Conservation (phyloP, 2,888 invertebrate species). For the Palloptera scutellata region DNA sequence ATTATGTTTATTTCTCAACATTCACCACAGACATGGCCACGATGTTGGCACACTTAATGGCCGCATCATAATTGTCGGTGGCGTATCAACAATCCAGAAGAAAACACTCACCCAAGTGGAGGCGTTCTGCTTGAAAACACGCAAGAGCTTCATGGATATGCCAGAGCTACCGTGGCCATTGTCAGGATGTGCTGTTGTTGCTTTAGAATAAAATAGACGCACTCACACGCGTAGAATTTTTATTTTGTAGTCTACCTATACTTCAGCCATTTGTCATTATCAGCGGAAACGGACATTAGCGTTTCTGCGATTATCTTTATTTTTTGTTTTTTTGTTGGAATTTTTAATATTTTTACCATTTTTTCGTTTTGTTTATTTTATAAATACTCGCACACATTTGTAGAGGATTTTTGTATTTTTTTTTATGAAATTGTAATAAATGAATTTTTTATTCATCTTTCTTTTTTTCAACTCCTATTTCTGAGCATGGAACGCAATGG, state of each 20-base stretch:
- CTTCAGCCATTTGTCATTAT: neutral
- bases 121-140: conserved; percentile 71
- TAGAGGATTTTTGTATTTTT: no score
- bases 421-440: no score
- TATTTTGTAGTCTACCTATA: neutral
- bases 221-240: neutral
- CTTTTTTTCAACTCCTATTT: no score
- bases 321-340: no score
- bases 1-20: conserved; percentile 26
- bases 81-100: conserved; percentile 44
- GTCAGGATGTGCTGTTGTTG: conserved; percentile 65
- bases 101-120: conserved; percentile 72
- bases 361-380: no score
- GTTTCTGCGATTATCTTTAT: no score
- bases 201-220: conserved; percentile 23
- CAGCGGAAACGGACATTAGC: neutral
- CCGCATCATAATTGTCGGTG: conserved; percentile 50
- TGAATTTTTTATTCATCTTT: no score
- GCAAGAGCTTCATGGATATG: conserved; percentile 71
- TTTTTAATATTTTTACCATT: no score
- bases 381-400: no score
- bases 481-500: no score
- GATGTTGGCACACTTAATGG: conserved; percentile 45
- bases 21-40: conserved; percentile 47
- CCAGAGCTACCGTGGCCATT: conserved; percentile 71